A percentile compares a stretch with the other conserved stretches of the same genome.
These are phyloP conservation scores for Pandemis cinnamomeana DNA, from an alignment of 2,888 invertebrate species.

Conservation along the genomic window DNA sequence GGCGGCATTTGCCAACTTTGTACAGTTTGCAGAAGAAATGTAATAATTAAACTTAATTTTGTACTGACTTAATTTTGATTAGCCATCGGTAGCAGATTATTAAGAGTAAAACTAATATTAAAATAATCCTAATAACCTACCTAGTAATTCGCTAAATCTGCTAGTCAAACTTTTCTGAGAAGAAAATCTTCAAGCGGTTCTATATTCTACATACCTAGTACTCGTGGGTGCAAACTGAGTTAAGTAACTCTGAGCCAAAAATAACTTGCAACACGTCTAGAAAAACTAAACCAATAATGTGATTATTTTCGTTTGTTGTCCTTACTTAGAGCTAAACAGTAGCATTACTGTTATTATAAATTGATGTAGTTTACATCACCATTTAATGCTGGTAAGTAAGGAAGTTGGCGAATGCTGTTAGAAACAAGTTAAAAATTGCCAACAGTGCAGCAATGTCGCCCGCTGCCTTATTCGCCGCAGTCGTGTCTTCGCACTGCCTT, in stretches of 20 bases:
- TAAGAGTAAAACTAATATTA: neutral
- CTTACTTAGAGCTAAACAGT: conserved; percentile 28
- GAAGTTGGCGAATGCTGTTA: conserved; percentile 23
- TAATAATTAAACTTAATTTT: neutral
- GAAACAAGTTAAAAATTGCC: conserved; percentile 12
- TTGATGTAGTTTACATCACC: conserved; percentile 26
- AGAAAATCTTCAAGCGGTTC: too few species aligned
- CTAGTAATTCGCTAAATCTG: too few species aligned
- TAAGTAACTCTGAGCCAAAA: neutral
- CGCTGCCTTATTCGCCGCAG: conserved; percentile 22
- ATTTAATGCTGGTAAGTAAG: conserved; percentile 34
- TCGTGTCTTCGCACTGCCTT: conserved; percentile 16
- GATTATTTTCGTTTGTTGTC: conserved; percentile 9
- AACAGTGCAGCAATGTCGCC: conserved; percentile 29
- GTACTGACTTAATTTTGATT: too few species aligned
- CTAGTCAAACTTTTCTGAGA: too few species aligned
- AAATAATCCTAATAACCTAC: neutral
- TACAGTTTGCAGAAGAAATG: conserved; percentile 60
- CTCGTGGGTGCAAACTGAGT: neutral
- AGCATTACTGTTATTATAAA: conserved; percentile 14
- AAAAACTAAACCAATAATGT: neutral
- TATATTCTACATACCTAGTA: too few species aligned
- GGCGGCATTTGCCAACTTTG: conserved; percentile 66
- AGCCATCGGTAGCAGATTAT: too few species aligned
- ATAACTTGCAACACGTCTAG: conserved; percentile 1